Percentiles rank a stretch among this genome's conserved stretches.
These are phyloP conservation scores for Ailurus styani DNA, from an alignment of 2,113 vertebrate genomes.

Conservation along the genomic window DNA sequence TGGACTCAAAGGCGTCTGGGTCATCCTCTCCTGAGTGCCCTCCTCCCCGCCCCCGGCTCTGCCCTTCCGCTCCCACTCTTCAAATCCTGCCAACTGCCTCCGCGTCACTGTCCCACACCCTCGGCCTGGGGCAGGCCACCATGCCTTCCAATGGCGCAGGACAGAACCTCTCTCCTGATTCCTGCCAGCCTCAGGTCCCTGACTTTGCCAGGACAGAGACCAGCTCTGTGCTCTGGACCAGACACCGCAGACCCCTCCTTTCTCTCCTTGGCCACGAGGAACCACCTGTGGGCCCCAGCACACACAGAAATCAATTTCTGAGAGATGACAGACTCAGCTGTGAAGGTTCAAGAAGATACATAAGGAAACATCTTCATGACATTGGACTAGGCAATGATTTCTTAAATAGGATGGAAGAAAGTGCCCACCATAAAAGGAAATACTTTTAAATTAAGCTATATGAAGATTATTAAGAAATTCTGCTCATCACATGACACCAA, in stretches of 20 bases:
- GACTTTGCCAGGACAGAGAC: neutral
- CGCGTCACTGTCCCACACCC: neutral
- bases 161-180: fast-evolving
- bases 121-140: fast-evolving
- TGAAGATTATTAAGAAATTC: neutral
- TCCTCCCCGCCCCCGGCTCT: neutral
- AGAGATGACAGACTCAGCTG: neutral
- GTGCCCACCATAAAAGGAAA: neutral
- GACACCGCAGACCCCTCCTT: no score
- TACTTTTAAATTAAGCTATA: neutral
- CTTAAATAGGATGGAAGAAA: neutral
- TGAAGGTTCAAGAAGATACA: neutral
- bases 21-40: fast-evolving
- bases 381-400: neutral
- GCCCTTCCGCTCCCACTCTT: neutral
- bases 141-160: fast-evolving
- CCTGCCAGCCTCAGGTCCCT: neutral
- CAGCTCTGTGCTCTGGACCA: no score
- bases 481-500: neutral
- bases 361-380: neutral
- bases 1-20: neutral
- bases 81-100: neutral
- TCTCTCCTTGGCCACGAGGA: neutral
- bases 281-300: neutral
- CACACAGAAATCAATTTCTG: neutral